These are phyloP conservation scores for Euproctis similis DNA, from an alignment of 2,888 invertebrate species.

Conservation along the genomic window DNA sequence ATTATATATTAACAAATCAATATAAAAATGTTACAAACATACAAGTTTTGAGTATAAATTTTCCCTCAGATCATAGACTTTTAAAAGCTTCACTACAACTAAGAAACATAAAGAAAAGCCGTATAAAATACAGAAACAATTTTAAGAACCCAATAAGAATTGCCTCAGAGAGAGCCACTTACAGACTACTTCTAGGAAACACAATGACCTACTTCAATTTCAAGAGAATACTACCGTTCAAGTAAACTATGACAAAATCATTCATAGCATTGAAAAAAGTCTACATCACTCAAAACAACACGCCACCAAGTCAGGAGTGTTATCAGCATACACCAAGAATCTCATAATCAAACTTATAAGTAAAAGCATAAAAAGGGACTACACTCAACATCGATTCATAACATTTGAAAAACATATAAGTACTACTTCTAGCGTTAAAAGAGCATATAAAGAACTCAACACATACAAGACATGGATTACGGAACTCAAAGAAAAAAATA, in stretches of 20 bases:
- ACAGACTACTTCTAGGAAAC: background rate
- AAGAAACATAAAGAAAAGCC: no score
- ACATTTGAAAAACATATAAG: constrained; percentile 3
- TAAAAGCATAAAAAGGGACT: no score
- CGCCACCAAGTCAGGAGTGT: no score
- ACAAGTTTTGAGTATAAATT: background rate
- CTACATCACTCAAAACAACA: no score
- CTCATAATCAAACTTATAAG: no score
- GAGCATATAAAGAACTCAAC: no score
- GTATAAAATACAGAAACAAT: background rate
- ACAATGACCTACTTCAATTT: background rate
- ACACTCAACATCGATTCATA: no score
- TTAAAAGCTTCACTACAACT: no score
- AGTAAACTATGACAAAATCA: constrained; percentile 2
- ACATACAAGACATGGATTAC: constrained; percentile 1
- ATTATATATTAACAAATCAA: no score
- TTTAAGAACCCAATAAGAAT: background rate
- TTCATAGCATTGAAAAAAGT: background rate
- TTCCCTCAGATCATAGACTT: no score
- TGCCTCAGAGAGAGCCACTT: background rate
- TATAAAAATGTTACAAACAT: constrained; percentile 1
- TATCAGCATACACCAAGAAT: no score
- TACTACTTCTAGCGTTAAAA: constrained; percentile 1
- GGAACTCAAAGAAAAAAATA: no score
- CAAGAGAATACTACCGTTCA: background rate